Conservation (phyloP, 2,797 vertebrate species). For the Calcarius lapponicus region DNA sequence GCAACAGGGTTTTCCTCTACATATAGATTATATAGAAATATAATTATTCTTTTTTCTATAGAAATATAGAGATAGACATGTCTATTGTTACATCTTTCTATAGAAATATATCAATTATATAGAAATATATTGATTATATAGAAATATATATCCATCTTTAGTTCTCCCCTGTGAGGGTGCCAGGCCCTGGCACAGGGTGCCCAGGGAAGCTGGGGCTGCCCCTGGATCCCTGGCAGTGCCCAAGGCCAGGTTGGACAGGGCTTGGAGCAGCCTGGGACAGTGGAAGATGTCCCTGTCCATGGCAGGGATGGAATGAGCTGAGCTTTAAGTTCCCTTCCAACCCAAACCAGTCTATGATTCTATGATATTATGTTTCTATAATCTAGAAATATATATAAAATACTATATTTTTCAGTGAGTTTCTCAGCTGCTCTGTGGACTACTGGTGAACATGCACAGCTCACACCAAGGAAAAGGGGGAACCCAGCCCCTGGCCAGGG, state of each 20-base stretch:
- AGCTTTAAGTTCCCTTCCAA: not conserved
- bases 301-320: not conserved
- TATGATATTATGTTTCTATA: not conserved
- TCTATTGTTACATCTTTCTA: not conserved
- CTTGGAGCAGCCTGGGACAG: not conserved
- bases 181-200: not conserved
- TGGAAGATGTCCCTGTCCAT: not conserved
- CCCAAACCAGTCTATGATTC: not conserved
- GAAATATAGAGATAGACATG: not conserved
- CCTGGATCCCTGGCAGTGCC: not conserved
- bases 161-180: not conserved
- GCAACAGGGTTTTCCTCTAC: not conserved
- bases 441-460: fast-evolving
- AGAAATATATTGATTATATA: not conserved
- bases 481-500: fast-evolving
- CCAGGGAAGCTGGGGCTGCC: not conserved
- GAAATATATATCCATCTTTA: not conserved
- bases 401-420: not conserved
- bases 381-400: not conserved
- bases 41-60: not conserved
- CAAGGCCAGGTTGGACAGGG: not conserved
- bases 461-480: fast-evolving
- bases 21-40: not conserved
- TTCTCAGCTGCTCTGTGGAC: not conserved
- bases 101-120: not conserved